These are phyloP conservation scores for Philotrypesis tridentata DNA, from an alignment of 1,140 invertebrate genomes.

Conservation along the genomic window DNA sequence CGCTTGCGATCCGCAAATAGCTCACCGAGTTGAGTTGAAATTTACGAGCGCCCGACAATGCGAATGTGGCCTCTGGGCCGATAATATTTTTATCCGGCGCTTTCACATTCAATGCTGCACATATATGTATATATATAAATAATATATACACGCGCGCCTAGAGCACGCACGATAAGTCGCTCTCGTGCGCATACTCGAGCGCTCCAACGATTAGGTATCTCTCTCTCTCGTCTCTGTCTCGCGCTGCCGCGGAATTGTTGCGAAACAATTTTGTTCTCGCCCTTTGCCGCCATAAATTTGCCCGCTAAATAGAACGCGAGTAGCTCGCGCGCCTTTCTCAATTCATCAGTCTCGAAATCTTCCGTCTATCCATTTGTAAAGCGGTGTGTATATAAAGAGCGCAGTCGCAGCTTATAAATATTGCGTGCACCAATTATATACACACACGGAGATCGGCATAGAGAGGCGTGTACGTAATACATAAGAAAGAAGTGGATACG, in stretches of 20 bases:
- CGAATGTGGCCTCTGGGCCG: background rate
- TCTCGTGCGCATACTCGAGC: background rate
- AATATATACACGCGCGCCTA: too few relatives aligned
- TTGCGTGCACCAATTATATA: too few relatives aligned
- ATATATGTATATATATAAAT: too few relatives aligned
- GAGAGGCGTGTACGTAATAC: too few relatives aligned
- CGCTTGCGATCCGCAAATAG: background rate
- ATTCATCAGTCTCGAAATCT: background rate
- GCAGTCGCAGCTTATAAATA: too few relatives aligned
- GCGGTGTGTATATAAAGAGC: too few relatives aligned
- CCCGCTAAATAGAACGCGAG: background rate
- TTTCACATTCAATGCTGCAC: slow-evolving; percentile 1
- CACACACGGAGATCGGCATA: too few relatives aligned
- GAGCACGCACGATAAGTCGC: too few relatives aligned
- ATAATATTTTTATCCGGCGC: slow-evolving; percentile 16
- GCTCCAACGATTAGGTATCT: too few relatives aligned
- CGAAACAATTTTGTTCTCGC: slow-evolving; percentile 7
- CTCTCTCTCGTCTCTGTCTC: too few relatives aligned
- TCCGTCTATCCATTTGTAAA: background rate
- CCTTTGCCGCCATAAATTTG: slow-evolving; percentile 12
- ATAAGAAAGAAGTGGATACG: too few relatives aligned
- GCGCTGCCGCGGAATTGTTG: background rate
- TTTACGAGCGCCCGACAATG: slow-evolving; percentile 24
- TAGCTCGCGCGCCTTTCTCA: background rate
- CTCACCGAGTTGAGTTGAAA: background rate